phyloP scores from a whole-genome alignment of 2,113 vertebrate genomes.

The Prionailurus viverrinus region DNA sequence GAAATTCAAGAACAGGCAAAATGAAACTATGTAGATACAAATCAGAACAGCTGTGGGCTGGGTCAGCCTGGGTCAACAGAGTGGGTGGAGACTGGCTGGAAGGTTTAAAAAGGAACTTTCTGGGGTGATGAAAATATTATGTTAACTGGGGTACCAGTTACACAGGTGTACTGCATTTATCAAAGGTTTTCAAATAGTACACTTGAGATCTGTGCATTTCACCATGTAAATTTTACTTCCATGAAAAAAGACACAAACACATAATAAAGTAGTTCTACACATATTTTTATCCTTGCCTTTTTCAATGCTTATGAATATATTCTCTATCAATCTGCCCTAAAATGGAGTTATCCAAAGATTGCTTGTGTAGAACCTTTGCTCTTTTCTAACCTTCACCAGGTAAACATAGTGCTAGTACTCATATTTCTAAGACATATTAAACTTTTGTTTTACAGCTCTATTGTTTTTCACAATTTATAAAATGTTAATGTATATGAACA shows the following conservation, averaged over 20 bases:
- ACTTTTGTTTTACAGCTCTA: background rate
- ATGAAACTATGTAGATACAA: background rate
- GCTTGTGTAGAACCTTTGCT: slow-evolving; percentile 30
- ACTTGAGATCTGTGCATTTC: background rate
- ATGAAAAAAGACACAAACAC: background rate
- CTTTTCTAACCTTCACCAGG: slow-evolving; percentile 45
- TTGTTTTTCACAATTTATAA: background rate
- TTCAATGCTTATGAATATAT: background rate
- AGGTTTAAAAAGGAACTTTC: background rate
- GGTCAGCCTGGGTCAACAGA: too few species aligned
- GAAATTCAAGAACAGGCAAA: background rate
- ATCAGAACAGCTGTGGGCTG: background rate
- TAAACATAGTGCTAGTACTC: background rate
- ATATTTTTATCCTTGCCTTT: slow-evolving; percentile 6
- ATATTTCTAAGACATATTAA: background rate
- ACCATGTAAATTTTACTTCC: background rate
- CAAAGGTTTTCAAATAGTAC: background rate
- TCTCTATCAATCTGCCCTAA: slow-evolving; percentile 5
- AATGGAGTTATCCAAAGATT: slow-evolving; percentile 23
- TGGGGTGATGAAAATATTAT: background rate
- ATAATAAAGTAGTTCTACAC: background rate
- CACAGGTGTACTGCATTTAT: background rate
- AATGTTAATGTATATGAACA: background rate
- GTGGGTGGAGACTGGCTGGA: background rate
- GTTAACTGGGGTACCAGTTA: background rate